phyloP scores from a whole-genome alignment of 2,888 invertebrate species.

The Calliphora vomitoria region DNA sequence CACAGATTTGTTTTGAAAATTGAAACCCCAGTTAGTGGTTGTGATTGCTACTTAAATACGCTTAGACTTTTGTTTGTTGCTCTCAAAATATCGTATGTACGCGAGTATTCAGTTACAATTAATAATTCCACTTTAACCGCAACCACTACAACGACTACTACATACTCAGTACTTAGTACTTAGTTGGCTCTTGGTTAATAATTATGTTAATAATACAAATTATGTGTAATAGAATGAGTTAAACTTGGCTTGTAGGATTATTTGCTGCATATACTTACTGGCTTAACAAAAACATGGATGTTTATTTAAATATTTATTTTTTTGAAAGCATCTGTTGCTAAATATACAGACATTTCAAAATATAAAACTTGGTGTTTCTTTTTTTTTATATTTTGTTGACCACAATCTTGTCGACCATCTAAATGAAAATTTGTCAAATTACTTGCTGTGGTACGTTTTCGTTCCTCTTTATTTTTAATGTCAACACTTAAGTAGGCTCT shows the following conservation, averaged over 20 bases:
- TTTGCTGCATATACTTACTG: background rate
- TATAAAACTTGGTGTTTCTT: background rate
- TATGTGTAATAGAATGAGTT: conserved; percentile 63
- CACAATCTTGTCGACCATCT: conserved; percentile 22
- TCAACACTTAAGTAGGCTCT: conserved; percentile 9
- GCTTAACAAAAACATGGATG: conserved; percentile 11
- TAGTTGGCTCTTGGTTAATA: conserved; percentile 64
- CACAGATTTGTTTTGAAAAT: conserved; percentile 56
- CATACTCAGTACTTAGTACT: background rate
- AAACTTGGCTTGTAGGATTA: conserved; percentile 55
- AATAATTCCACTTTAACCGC: conserved; percentile 61
- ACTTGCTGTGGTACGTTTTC: background rate
- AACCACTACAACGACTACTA: background rate
- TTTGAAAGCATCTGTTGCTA: conserved; percentile 2
- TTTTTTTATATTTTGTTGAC: background rate
- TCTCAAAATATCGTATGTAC: conserved; percentile 15
- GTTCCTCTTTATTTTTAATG: background rate
- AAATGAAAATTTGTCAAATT: background rate
- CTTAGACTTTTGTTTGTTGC: conserved; percentile 30
- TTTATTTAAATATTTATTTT: conserved; percentile 30
- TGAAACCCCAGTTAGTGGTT: conserved; percentile 24
- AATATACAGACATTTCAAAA: conserved; percentile 28
- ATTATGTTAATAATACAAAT: conserved; percentile 72
- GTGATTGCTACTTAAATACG: conserved; percentile 15
- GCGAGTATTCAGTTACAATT: conserved; percentile 60